Conservation (phyloP, 2,888 invertebrate genomes). For the Ethmia dodecea region DNA sequence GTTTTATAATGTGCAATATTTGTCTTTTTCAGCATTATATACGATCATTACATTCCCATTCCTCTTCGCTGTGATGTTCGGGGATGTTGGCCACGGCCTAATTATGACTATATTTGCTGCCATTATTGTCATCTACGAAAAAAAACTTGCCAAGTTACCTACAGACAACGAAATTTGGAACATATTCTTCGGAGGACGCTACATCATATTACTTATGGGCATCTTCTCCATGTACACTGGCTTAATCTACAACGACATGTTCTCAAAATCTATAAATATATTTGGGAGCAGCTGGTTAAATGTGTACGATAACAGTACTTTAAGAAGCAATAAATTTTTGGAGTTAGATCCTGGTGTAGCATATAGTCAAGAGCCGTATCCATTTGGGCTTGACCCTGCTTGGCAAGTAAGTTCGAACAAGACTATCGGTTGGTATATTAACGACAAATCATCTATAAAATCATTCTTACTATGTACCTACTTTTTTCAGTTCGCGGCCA, state of each 20-base stretch:
- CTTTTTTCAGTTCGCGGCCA: constrained; percentile 73
- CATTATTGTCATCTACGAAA: constrained; percentile 81
- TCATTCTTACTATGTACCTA: no score
- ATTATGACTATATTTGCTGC: constrained; percentile 81
- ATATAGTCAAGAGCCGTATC: constrained; percentile 75
- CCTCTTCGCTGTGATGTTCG: constrained; percentile 88
- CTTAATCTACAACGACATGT: constrained; percentile 84
- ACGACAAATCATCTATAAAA: background rate
- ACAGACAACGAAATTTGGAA: constrained; percentile 82
- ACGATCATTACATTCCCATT: constrained; percentile 87
- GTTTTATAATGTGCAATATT: background rate
- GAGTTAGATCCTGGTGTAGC: constrained; percentile 70
- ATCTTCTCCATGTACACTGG: constrained; percentile 86
- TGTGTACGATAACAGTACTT: constrained; percentile 47
- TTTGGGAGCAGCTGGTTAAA: constrained; percentile 82
- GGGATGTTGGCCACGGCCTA: constrained; percentile 84
- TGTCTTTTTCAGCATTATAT: constrained; percentile 77
- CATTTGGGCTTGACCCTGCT: constrained; percentile 84
- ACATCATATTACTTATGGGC: constrained; percentile 86
- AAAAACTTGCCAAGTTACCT: constrained; percentile 69
- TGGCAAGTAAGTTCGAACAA: constrained; percentile 73
- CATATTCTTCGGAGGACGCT: constrained; percentile 85
- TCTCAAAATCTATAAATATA: constrained; percentile 83
- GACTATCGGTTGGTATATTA: background rate
- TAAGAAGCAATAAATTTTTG: constrained; percentile 39